Evolutionary conservation across 1,140 invertebrate genomes (phyloP).

Genomic region (Himalopsyche phryganea): DNA sequence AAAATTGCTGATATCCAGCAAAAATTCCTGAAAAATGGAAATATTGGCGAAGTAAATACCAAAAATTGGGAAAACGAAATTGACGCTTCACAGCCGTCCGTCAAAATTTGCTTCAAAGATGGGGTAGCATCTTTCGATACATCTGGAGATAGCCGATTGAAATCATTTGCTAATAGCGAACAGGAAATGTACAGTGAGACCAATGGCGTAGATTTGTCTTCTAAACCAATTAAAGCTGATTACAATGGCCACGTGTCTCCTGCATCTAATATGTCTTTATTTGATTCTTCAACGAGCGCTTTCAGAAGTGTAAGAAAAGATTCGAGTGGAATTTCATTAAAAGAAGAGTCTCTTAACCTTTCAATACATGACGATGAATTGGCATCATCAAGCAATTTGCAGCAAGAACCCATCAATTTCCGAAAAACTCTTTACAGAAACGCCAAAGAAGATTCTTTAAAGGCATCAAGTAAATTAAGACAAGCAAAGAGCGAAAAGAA

Average conservation of each 20-base stretch:
- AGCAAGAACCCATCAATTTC: neutral
- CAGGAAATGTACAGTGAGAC: slow-evolving; percentile 19
- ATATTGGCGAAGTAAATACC: slow-evolving; percentile 41
- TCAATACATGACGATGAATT: neutral
- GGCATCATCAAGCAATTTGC: neutral
- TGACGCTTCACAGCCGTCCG: slow-evolving; percentile 38
- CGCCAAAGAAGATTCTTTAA: slow-evolving; percentile 3
- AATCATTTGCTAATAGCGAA: slow-evolving; percentile 10
- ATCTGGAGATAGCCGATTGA: slow-evolving; percentile 20
- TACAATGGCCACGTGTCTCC: slow-evolving; percentile 3
- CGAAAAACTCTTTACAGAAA: neutral
- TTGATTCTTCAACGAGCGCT: slow-evolving; percentile 23
- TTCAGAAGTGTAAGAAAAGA: slow-evolving; percentile 29
- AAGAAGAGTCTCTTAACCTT: slow-evolving; percentile 3
- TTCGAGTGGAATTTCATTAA: neutral
- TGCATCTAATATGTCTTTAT: slow-evolving; percentile 2
- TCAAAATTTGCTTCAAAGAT: slow-evolving; percentile 23
- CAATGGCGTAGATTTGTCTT: slow-evolving; percentile 28
- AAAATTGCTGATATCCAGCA: slow-evolving; percentile 15
- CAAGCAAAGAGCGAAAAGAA: slow-evolving; percentile 30
- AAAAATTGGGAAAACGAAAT: slow-evolving; percentile 54
- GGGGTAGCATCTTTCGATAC: slow-evolving; percentile 9
- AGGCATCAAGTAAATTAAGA: neutral
- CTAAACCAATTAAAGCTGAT: slow-evolving; percentile 11
- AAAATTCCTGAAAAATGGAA: slow-evolving; percentile 31